Percentiles rank a stretch among this genome's conserved stretches.
phyloP scores from a whole-genome alignment of 2,113 vertebrate species.

The Microtus oregoni region DNA sequence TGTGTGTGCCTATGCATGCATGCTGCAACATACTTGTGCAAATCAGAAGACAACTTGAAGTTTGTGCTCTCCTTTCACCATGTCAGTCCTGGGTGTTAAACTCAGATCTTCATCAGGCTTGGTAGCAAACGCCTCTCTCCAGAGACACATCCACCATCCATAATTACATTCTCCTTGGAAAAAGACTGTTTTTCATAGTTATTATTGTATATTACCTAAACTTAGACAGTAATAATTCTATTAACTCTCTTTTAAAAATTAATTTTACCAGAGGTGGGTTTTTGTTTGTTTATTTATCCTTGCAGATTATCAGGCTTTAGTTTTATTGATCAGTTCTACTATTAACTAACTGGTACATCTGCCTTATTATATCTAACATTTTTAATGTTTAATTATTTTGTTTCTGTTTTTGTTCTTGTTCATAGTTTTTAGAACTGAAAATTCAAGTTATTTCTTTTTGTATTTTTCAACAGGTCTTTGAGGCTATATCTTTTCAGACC shows the following conservation, averaged over 20 bases:
- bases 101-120: neutral
- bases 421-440: slow-evolving; percentile 5
- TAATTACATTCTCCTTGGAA: neutral
- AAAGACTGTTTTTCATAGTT: neutral
- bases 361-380: neutral
- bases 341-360: neutral
- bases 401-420: neutral
- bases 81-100: neutral
- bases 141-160: too few species aligned
- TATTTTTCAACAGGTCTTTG: neutral
- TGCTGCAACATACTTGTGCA: neutral
- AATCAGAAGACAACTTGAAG: neutral
- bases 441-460: neutral
- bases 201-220: neutral
- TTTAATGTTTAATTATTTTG: neutral
- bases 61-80: neutral
- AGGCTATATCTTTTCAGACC: neutral
- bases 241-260: slow-evolving; percentile 10
- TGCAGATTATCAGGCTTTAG: neutral
- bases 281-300: neutral
- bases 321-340: slow-evolving; percentile 14
- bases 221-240: neutral
- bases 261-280: neutral
- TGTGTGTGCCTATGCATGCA: neutral
- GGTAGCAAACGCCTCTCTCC: neutral